phyloP scores from a whole-genome alignment of 2,797 vertebrate genomes.

The Tinamus major region DNA sequence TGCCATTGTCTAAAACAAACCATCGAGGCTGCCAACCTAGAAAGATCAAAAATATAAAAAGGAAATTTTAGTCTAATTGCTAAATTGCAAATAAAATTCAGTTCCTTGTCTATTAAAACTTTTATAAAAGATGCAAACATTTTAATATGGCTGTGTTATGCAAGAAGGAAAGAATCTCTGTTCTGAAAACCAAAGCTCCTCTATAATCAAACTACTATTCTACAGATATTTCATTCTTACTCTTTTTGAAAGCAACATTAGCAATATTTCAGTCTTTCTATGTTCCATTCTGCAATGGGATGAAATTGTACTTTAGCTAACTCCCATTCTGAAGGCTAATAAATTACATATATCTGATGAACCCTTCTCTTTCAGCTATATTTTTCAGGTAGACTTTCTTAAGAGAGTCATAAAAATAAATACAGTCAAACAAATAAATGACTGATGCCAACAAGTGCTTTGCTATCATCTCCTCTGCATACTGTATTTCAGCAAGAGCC shows the following conservation, averaged over 20 bases:
- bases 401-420: background rate
- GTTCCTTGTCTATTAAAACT: background rate
- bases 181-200: background rate
- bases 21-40: constrained; percentile 97
- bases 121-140: background rate
- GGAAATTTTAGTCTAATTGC: background rate
- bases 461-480: background rate
- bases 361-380: background rate
- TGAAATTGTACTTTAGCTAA: background rate
- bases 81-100: background rate
- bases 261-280: background rate
- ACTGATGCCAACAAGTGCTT: background rate
- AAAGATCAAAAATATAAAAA: constrained; percentile 21
- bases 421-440: background rate
- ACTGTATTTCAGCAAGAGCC: background rate
- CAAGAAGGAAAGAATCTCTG: background rate
- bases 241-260: background rate
- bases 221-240: background rate
- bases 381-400: background rate
- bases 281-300: background rate
- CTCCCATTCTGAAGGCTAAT: background rate
- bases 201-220: background rate
- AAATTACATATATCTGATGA: background rate
- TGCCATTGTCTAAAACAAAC: constrained; percentile 94
- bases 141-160: background rate